Percentiles rank a stretch among this genome's conserved stretches.
These are phyloP conservation scores for Pipistrellus nathusii DNA, from an alignment of 2,797 vertebrate species.

Conservation along the genomic window DNA sequence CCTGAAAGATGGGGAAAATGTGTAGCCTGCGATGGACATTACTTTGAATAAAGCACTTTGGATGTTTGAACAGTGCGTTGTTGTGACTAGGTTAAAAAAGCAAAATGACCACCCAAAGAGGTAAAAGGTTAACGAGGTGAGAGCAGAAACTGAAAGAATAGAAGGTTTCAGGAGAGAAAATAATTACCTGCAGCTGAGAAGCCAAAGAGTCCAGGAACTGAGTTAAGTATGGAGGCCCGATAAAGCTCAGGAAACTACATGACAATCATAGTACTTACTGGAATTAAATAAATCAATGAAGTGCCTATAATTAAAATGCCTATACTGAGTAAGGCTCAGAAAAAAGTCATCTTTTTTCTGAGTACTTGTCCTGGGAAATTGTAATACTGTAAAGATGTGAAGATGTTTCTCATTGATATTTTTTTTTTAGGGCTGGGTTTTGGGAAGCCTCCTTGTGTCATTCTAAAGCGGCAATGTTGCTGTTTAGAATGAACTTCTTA, in stretches of 20 bases:
- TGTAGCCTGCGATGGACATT: too few relatives aligned
- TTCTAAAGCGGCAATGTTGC: background rate
- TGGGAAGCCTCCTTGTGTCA: background rate
- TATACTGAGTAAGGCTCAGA: slow-evolving; percentile 14
- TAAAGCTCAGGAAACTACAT: background rate
- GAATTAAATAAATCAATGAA: slow-evolving; percentile 56
- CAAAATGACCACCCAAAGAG: background rate
- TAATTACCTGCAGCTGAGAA: background rate
- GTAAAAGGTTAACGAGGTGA: background rate
- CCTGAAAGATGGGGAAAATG: too few relatives aligned
- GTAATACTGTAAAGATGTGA: background rate
- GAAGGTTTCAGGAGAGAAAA: slow-evolving; percentile 9
- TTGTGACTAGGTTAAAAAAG: slow-evolving; percentile 28
- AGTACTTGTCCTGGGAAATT: slow-evolving; percentile 48
- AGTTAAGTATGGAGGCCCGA: background rate
- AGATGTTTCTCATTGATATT: slow-evolving; percentile 48
- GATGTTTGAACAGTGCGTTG: background rate
- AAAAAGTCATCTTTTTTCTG: slow-evolving; percentile 26
- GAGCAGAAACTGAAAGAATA: background rate
- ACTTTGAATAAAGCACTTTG: too few relatives aligned
- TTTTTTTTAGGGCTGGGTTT: background rate
- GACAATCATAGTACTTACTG: background rate
- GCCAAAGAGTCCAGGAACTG: background rate
- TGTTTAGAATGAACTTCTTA: background rate
- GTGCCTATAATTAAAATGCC: slow-evolving; percentile 15